phyloP scores from a whole-genome alignment of 2,888 invertebrate species.

The Ophion slaviceki region DNA sequence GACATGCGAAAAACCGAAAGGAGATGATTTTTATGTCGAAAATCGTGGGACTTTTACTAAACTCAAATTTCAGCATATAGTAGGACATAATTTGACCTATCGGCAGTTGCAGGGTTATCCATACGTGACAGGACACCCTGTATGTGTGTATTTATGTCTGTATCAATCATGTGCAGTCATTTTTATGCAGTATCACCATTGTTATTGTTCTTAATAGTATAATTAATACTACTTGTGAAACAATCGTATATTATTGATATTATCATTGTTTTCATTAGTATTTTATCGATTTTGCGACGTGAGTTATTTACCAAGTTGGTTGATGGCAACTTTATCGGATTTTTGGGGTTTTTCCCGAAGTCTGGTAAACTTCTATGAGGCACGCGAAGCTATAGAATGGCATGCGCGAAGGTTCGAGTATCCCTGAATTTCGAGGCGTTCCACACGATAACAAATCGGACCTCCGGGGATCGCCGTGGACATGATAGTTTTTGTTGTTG shows the following conservation, averaged over 20 bases:
- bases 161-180: too few species aligned
- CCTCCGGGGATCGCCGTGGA: conserved; percentile 41
- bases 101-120: too few species aligned
- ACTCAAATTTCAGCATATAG: too few species aligned
- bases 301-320: background rate
- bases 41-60: too few species aligned
- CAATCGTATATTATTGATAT: background rate
- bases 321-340: background rate
- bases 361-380: background rate
- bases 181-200: too few species aligned
- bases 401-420: background rate
- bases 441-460: conserved; percentile 32
- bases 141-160: too few species aligned
- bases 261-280: background rate
- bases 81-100: too few species aligned
- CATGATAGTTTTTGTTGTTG: conserved; percentile 11
- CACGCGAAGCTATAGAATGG: background rate
- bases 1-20: too few species aligned
- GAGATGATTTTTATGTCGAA: too few species aligned
- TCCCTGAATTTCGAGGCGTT: conserved; percentile 1
- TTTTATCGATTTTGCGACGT: background rate
- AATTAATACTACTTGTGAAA: too few species aligned
- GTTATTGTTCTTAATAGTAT: too few species aligned
- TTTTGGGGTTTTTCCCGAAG: background rate
- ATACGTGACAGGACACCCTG: too few species aligned